Percentiles rank a stretch among this genome's conserved stretches.
These are phyloP conservation scores for Anarrhichthys ocellatus DNA, from an alignment of 2,113 vertebrate species.

Conservation along the genomic window DNA sequence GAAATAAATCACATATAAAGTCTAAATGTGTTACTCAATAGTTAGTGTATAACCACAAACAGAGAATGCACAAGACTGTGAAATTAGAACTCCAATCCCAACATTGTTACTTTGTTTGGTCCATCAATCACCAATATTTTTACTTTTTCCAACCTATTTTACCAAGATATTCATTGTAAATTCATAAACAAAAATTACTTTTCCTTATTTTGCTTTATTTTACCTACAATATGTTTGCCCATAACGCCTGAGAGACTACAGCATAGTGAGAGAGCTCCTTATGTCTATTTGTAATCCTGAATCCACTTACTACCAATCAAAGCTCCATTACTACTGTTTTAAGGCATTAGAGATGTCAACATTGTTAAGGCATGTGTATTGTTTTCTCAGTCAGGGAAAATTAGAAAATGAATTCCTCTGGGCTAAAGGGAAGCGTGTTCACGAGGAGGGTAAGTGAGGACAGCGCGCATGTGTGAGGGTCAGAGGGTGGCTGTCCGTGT, in stretches of 20 bases:
- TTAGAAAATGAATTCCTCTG: conserved; percentile 86
- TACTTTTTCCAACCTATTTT: not conserved
- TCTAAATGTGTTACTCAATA: conserved; percentile 68
- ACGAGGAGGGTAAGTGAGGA: conserved; percentile 53
- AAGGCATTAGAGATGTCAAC: conserved; percentile 86
- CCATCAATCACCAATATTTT: not conserved
- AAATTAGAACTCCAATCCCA: not conserved
- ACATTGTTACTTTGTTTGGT: not conserved
- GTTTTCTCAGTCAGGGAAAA: conserved; percentile 86
- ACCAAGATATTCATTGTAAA: not conserved
- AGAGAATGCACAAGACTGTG: conserved; percentile 21
- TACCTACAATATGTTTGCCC: not conserved
- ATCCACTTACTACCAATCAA: conserved; percentile 77
- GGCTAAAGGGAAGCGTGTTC: conserved; percentile 89
- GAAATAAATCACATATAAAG: conserved; percentile 79
- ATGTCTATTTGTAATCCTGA: conserved; percentile 66
- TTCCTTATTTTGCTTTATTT: conserved; percentile 10
- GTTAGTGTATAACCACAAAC: conserved; percentile 74
- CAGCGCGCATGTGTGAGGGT: conserved; percentile 58
- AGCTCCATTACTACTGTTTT: conserved; percentile 82
- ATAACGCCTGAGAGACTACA: conserved; percentile 21
- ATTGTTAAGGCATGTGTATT: conserved; percentile 85
- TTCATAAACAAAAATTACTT: not conserved
- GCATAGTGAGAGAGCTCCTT: conserved; percentile 43
- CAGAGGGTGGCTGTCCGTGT: conserved; percentile 74